Evolutionary conservation across 2,113 vertebrate species (phyloP), one percentile per base, ranked within the genome.

Genomic region (Alces alces): DNA sequence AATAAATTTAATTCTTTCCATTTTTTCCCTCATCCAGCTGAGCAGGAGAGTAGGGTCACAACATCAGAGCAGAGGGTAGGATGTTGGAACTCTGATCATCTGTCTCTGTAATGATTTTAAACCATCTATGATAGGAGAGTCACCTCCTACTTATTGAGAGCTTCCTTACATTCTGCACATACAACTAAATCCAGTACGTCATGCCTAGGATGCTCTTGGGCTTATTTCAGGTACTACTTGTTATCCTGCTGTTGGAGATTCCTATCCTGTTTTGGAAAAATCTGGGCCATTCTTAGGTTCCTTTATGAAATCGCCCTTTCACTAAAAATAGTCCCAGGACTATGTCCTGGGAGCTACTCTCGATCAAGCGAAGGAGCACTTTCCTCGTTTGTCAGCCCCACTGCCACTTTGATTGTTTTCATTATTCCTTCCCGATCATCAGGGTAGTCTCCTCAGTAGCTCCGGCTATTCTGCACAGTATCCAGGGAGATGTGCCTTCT

Each of bases 271-370:
- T 93, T 39, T 43, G 39, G 52, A 76, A 79, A 94, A 89, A 50
- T 60, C n/a, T 66, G 39, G 36, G 13, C 45, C 80, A 23, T 39
- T 91, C 57, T 70, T 79, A 57, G 52, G 15, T 92, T 76, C 70
- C 45, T 89, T 83, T 78, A 80, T 90, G 54, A 95, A 96, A 66
- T 36, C 43, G 50, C 13, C 93, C 3, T 82, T 86, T 96, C 39
- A n/a, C n/a, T 83, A 73, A 86, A 76, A 89, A 2, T 14, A 23
- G 11, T 2, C 28, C 36, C 10, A 2, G 25, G 15, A 21, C 73
- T 33, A 1, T 89, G 45, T 27, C 16, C 84, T 54, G 50, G 21
- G 57, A 64, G 58, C 66, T n/a, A 0, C 36, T 60, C 10, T 0
- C 8, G 8, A 6, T 43, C 15, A 27, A 70, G 47, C 7, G 2